Base-by-base conservation (phyloP, 2,797 vertebrate species). In the Acanthiza pusilla region DNA sequence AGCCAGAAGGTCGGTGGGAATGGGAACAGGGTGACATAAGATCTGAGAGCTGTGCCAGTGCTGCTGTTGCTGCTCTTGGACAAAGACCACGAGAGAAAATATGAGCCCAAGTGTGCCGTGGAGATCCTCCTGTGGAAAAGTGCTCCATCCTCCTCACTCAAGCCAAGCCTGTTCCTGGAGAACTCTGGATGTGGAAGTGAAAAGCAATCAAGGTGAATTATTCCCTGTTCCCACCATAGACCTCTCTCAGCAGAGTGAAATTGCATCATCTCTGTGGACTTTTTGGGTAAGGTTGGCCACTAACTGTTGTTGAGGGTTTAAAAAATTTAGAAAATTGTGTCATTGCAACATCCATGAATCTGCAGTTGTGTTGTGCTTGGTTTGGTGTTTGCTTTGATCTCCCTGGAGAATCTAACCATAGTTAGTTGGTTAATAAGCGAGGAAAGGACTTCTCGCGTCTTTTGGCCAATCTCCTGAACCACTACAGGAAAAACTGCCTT, bases 361-460 rank as follows among this genome's bases (percentile, higher is more conserved):
- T 71, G 81, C 67, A 63, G 50, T 47, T 92, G 54, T 34, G 5
- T 73, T 87, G 88, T 55, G 60, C 81, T 93, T 54, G 89, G 42
- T 83, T 76, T 71, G 85, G 45, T 16, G 58, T 29, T 94, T 2
- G 1, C 91, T 95, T 95, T 93, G 91, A 96, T 95, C 72, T 94
- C 40, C 81, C 75, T n/a, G n/a, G 50, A 83, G 68, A 85, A 63
- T 61, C 43, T 85, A 65, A 91, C 87, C 87, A 45, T 47, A 65
- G 38, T n/a, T 42, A 45, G 68, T 53, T 72, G 15, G 42, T 86
- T 90, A 96, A 89, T 85, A 91, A 93, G 38, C 57, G 71, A 48
- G 60, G 68, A n/a, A 84, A 88, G 62, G 73, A 38, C 47, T 78
- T 85, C 57, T 80, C 5, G 21, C 1, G 21, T 61, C 73, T 91